Evolutionary conservation across 1,140 invertebrate species (phyloP), one percentile per base, ranked within the genome.

Genomic region (Zaprionus capensis): DNA sequence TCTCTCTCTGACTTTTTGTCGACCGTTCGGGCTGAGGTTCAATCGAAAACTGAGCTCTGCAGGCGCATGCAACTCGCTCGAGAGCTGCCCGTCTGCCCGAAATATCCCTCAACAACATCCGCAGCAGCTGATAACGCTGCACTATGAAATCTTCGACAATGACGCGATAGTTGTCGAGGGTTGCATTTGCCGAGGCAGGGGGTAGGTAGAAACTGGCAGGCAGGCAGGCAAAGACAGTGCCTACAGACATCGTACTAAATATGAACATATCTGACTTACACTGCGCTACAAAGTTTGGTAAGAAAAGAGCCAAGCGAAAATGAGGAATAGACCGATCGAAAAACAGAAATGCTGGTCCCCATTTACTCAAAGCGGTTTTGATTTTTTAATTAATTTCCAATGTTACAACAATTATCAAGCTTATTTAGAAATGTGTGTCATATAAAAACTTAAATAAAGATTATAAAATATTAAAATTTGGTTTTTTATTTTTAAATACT

Each of bases 31-130:
- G 12, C 59, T 62, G 62, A 72, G 51, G 15, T 59, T 72, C 74
- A 65, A 14, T 64, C 56, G 24, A 74, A 34, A 69, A 88, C 83
- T 87, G 65, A 83, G 56, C 34, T 57, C 24, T 14, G 5, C 55
- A 59, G 34, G 28, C 61, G 20, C 49, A 14, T 31, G 31, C 44
- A 51, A 44, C 24, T 57, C 26, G 67, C 73, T 78, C 67, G 71
- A 71, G 61, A 57, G 55, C 72, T 66, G 65, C 9, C 26, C 46
- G 34, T 46, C 41, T 20, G 46, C 46, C 46, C 41, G 41, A 11
- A 24, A 14, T 51, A 65, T 53, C 62, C 62, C 51, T 66, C 15
- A 17, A 61, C 31, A 51, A 61, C 66, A 79, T 79, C 77, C 77
- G 77, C 58, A 58, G 73, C 46, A 71, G n/a, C n/a, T 72, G 73